These are phyloP conservation scores for Cotesia typhae DNA, from an alignment of 1,140 invertebrate genomes.

Conservation along the genomic window DNA sequence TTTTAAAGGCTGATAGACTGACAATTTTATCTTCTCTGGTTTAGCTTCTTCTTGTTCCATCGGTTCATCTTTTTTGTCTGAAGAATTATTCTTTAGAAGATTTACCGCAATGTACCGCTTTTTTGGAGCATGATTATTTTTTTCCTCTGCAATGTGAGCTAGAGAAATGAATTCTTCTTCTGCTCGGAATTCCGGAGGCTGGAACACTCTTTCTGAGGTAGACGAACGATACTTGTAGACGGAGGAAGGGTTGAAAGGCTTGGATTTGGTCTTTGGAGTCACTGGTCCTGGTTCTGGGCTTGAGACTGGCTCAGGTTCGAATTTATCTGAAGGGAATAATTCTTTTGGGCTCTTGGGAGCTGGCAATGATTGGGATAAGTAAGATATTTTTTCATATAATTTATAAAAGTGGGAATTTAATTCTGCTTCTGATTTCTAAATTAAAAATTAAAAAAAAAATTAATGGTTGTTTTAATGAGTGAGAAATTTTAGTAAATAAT, in stretches of 20 bases:
- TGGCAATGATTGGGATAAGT: conserved; percentile 39
- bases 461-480: not conserved
- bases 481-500: not conserved
- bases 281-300: not conserved
- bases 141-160: not conserved
- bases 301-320: not conserved
- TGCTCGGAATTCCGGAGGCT: conserved; percentile 38
- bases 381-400: conserved; percentile 43
- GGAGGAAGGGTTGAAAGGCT: conserved; percentile 34
- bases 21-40: conserved; percentile 35
- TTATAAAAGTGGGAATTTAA: conserved; percentile 44
- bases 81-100: not conserved
- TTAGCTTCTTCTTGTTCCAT: conserved; percentile 3
- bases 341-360: conserved; percentile 32
- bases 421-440: conserved; percentile 40
- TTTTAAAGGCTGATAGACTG: conserved; percentile 55
- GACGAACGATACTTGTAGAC: conserved; percentile 53
- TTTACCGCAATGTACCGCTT: conserved; percentile 27
- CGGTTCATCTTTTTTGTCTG: conserved; percentile 23
- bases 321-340: conserved; percentile 9
- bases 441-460: not conserved
- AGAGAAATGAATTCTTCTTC: no score
- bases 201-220: conserved; percentile 47
- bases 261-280: not conserved
- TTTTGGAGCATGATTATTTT: conserved; percentile 14